Base-by-base conservation (phyloP, 2,888 invertebrate genomes). In the Zygogramma bicolorata region DNA sequence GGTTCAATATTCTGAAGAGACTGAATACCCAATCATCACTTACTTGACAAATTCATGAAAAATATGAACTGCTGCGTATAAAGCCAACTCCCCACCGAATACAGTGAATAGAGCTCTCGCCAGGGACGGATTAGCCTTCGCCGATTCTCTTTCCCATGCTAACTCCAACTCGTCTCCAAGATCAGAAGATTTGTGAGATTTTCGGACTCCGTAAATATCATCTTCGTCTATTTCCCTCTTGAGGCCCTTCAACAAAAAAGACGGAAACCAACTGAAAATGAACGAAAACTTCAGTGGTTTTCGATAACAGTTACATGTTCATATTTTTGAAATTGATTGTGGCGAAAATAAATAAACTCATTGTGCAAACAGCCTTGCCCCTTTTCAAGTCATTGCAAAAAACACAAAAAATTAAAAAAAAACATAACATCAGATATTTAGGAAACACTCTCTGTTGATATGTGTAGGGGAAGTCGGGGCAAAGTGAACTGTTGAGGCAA, bases 251-350 rank as follows among this genome's bases (percentile, higher is more conserved):
- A 83, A 80, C 76, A 90, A 88, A 25, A 88, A 80, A 3, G 88
- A 87, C 61, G 88, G 81, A 1, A 88, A 83, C 89, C 89, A 90
- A 81, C 89, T 89, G 77, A 63, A 86, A 84, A 40, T 3, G 10
- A 46, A 1, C 0, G 1, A 18, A 6, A 42, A 6, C 4, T 8
- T 22, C 4, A 46, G 10, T 46, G 15, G 15, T 13, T 34, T 3
- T 34, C 34, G 13, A 34, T 34, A 1, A 34, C 10, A 34, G 5
- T 3, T 34, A 3, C n/a, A n/a, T n/a, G n/a, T 34, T 34, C 34
- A 34, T 8, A 34, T 3, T 34, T 34, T 34, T 5, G 34, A 1
- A 10, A 8, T 3, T 5, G 10, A 1, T 4, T 34, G 1, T 8
- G 34, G 10, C 10, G 34, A 10, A 34, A 2, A 34, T 34, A 13